A percentile compares a stretch with the other conserved stretches of the same genome.
Conservation (phyloP, 2,888 invertebrate genomes). For the Gastrophysa polygoni region DNA sequence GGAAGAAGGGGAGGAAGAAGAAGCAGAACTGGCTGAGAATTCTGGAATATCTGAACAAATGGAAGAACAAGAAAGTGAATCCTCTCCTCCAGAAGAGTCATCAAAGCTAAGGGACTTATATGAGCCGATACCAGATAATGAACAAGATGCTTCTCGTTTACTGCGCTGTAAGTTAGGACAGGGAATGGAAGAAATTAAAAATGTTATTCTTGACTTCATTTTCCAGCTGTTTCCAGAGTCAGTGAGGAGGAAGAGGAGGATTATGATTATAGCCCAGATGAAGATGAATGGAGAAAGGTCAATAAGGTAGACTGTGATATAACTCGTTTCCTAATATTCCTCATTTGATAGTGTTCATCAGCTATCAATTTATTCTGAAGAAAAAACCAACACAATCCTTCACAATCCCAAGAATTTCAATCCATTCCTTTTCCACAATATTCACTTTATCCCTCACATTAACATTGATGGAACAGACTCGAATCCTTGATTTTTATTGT, state of each 20-base stretch:
- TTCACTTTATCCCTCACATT: too few relatives aligned
- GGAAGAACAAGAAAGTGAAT: constrained; percentile 48
- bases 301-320: constrained; percentile 53
- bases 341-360: too few relatives aligned
- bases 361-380: too few relatives aligned
- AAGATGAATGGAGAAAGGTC: constrained; percentile 85
- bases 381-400: too few relatives aligned
- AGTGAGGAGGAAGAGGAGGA: constrained; percentile 84
- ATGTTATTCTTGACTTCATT: constrained; percentile 7
- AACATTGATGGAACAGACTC: too few relatives aligned
- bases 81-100: constrained; percentile 54
- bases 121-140: constrained; percentile 57
- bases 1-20: constrained; percentile 58
- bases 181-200: neutral
- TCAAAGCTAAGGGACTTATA: constrained; percentile 65
- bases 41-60: constrained; percentile 60
- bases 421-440: too few relatives aligned
- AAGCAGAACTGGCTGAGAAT: constrained; percentile 58
- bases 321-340: neutral
- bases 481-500: too few relatives aligned
- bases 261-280: constrained; percentile 77
- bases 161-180: constrained; percentile 58
- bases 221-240: constrained; percentile 69
- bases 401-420: too few relatives aligned
- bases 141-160: constrained; percentile 59